Percentiles rank a stretch among this genome's conserved stretches.
Evolutionary conservation across 1,140 invertebrate species (phyloP).

Genomic region (Chlorops oryzae): DNA sequence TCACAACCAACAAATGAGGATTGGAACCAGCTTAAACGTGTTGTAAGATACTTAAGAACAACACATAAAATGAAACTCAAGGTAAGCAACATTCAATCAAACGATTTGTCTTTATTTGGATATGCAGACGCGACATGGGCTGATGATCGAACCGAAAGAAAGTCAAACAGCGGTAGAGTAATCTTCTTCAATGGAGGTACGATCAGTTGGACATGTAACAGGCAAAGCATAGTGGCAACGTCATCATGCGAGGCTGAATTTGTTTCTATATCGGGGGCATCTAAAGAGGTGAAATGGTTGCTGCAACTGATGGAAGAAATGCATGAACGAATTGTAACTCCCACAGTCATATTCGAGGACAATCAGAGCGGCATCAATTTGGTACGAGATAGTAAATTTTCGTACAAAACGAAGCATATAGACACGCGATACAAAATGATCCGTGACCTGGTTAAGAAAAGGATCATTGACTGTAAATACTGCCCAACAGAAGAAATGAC

Average conservation of each 20-base stretch:
- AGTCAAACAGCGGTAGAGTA: conserved; percentile 21
- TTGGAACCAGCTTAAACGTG: conserved; percentile 38
- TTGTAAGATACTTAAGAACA: conserved; percentile 47
- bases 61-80: conserved; percentile 25
- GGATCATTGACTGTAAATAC: conserved; percentile 17
- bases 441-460: conserved; percentile 21
- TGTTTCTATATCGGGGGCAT: conserved; percentile 16
- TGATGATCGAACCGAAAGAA: conserved; percentile 18
- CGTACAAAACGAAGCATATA: conserved; percentile 30
- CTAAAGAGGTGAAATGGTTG: conserved; percentile 22
- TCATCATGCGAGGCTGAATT: conserved; percentile 22
- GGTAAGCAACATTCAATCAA: neutral
- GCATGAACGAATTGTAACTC: neutral
- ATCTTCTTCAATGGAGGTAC: conserved; percentile 14
- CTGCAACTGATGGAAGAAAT: conserved; percentile 13
- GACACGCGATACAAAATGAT: conserved; percentile 24
- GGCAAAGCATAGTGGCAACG: conserved; percentile 18
- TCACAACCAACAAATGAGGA: conserved; percentile 37
- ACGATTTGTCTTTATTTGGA: conserved; percentile 2
- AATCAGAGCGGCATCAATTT: conserved; percentile 14
- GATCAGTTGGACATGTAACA: conserved; percentile 20
- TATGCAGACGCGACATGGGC: conserved; percentile 25
- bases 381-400: conserved; percentile 14
- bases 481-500: conserved; percentile 19
- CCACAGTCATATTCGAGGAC: conserved; percentile 9